Base-by-base conservation (phyloP, 2,113 vertebrate genomes). In the Pagrus major region DNA sequence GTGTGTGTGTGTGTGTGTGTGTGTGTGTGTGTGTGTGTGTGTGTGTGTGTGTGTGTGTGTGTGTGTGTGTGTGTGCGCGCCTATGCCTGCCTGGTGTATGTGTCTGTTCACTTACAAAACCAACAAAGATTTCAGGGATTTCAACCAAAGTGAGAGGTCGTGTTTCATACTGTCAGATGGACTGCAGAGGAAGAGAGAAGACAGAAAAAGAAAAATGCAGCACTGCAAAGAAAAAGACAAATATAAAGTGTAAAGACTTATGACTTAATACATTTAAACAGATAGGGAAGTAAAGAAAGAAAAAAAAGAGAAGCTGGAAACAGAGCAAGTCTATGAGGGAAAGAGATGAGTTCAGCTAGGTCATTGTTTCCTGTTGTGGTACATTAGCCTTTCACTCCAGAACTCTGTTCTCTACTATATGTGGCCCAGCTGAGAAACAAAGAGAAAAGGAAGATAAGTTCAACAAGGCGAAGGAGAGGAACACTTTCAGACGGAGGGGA, bases 121-220 rank as follows among this genome's bases (percentile, higher is more conserved):
- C 68, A 79, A 70, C 76, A 79, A 81, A 75, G 59, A 76, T 85
- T 74, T 65, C 54, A 74, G 49, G 51, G 80, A 85, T 88, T 88
- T 90, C 58, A 81, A 78, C 76, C 81, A 56, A 27, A 85, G 85
- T 59, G 47, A 77, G 61, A 86, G 88, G 85, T 86, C 83, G 79
- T 91, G 86, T 87, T 92, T 89, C 86, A 85, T 58, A 56, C 78
- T 92, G 85, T 90, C 80, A 84, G 78, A 52, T 78, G 55, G 46
- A 83, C 56, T 82, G 69, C 67, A 70, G 71, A 44, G 39, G 39
- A 68, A 84, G 66, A 73, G 49, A 59, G 44, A 49, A 65, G 37
- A 41, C 7, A 35, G 14, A 25, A 54, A 71, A 61, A 58, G 8
- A 46, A 35, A 55, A 83, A 67, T 56, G 15, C 37, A 41, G 47